These are phyloP conservation scores for Agonopterix subpropinquella DNA, from an alignment of 2,888 invertebrate genomes.

Conservation along the genomic window DNA sequence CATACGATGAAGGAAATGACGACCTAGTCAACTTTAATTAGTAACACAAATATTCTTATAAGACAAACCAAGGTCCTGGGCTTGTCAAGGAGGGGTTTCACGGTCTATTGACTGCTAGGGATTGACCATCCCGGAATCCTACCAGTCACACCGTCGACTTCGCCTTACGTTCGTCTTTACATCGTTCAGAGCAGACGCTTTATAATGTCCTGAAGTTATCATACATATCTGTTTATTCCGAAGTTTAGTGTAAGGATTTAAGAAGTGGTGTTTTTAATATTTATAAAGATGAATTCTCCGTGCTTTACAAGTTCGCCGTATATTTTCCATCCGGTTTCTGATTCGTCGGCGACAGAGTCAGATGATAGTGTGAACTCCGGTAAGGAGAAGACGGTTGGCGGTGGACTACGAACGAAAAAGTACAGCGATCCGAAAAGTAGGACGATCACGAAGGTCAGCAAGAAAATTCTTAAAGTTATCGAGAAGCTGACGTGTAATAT, in stretches of 20 bases:
- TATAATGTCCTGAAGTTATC: conserved; percentile 6
- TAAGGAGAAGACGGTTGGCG: conserved; percentile 50
- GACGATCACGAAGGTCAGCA: conserved; percentile 70
- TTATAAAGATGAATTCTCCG: conserved; percentile 52
- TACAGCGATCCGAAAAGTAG: conserved; percentile 65
- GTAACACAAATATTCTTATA: conserved; percentile 30
- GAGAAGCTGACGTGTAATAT: conserved; percentile 64
- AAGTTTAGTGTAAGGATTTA: conserved; percentile 5
- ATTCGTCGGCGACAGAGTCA: conserved; percentile 64
- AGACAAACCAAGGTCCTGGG: conserved; percentile 60
- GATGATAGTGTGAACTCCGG: conserved; percentile 63
- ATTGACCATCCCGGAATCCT: conserved; percentile 34
- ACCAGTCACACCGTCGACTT: conserved; percentile 50
- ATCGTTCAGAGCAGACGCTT: conserved; percentile 33
- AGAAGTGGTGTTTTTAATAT: conserved; percentile 3
- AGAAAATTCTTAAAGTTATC: conserved; percentile 63
- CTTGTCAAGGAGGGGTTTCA: conserved; percentile 54
- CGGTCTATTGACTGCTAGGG: conserved; percentile 36
- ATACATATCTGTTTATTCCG: background rate
- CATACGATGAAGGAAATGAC: conserved; percentile 4
- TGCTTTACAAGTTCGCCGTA: conserved; percentile 59
- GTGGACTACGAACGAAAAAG: conserved; percentile 53
- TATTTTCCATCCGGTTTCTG: conserved; percentile 63
- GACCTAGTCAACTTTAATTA: conserved; percentile 22
- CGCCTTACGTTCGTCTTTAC: conserved; percentile 43